Conservation (phyloP, 2,113 vertebrate genomes). For the Tenebrosternarchus preto region DNA sequence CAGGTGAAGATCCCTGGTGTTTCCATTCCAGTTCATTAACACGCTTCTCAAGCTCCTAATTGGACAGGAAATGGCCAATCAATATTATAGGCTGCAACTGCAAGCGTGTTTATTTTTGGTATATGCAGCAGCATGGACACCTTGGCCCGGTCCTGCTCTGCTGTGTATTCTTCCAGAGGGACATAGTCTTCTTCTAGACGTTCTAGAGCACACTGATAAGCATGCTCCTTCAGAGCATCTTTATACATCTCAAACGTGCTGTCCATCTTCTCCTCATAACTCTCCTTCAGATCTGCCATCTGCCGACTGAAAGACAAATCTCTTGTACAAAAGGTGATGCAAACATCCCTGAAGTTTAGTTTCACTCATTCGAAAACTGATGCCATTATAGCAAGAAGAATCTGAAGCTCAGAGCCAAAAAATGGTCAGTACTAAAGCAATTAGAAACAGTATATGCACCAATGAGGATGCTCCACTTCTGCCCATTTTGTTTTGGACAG, state of each 20-base stretch:
- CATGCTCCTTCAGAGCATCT: conserved; percentile 86
- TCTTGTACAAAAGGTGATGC: too few relatives aligned
- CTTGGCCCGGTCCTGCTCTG: conserved; percentile 83
- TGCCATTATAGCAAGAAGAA: too few relatives aligned
- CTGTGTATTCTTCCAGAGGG: conserved; percentile 79
- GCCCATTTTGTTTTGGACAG: too few relatives aligned
- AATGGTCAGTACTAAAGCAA: too few relatives aligned
- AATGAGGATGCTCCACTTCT: too few relatives aligned
- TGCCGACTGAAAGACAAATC: conserved; percentile 70
- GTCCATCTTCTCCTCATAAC: conserved; percentile 84
- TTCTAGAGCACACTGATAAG: conserved; percentile 82
- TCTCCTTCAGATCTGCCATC: conserved; percentile 83
- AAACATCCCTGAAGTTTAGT: background rate
- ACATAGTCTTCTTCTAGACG: conserved; percentile 83
- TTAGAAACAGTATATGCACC: too few relatives aligned
- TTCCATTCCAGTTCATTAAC: conserved; percentile 64
- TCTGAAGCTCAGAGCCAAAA: too few relatives aligned
- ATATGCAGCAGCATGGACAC: conserved; percentile 55
- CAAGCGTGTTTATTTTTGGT: background rate
- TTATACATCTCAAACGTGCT: conserved; percentile 89
- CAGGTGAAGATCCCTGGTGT: background rate
- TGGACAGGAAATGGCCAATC: background rate
- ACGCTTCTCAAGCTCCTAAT: conserved; percentile 65
- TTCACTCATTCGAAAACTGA: background rate
- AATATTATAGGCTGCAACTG: background rate